Evolutionary conservation across 2,113 vertebrate species (phyloP), one percentile per base, ranked within the genome.

Genomic region (Furnarius figulus): DNA sequence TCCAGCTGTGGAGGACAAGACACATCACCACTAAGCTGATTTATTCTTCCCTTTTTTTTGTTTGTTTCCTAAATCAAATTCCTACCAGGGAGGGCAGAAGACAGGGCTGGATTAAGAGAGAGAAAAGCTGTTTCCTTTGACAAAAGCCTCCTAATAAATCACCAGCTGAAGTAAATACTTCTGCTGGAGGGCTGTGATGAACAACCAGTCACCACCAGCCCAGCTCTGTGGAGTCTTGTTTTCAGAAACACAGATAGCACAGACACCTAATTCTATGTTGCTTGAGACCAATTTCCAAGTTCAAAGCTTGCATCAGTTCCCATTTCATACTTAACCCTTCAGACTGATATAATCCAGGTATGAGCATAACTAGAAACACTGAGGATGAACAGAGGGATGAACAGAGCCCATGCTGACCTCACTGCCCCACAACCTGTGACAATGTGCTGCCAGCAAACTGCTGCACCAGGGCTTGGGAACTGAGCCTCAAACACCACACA

Each of bases 1-100:
- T 80, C 99, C 99, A 97, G 97, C 65, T 97, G 88, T 42, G 80
- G 71, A 79, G 70, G 91, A 97, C 46, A 97, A 73, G 39, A 79
- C 8, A 85, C 59, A 75, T 62, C 67, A 95, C 3, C 5, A 12
- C 91, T 91, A 75, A 93, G 62, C 18, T 62, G 23, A 14, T 93
- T 56, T 31, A 15, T 40, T 52, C 39, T 9, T 85, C 67, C 33
- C 25, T 35, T 31, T 30, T 12, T 58, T n/a, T 22, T 28, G 12
- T 67, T 67, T 83, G 53, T 74, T 89, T 59, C 65, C 52, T 90
- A 82, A 82, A 66, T 72, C 82, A 77, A 79, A 44, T 63, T 93
- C 28, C 87, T 90, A 16, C 76, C 33, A 88, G 55, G 40, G 75
- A 87, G 56, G 49, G 86, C 11, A 84, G 91, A 58, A 77, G 3